Evolutionary conservation across 2,113 vertebrate genomes (phyloP), one percentile per base, ranked within the genome.

Genomic region (Piaya cayana): DNA sequence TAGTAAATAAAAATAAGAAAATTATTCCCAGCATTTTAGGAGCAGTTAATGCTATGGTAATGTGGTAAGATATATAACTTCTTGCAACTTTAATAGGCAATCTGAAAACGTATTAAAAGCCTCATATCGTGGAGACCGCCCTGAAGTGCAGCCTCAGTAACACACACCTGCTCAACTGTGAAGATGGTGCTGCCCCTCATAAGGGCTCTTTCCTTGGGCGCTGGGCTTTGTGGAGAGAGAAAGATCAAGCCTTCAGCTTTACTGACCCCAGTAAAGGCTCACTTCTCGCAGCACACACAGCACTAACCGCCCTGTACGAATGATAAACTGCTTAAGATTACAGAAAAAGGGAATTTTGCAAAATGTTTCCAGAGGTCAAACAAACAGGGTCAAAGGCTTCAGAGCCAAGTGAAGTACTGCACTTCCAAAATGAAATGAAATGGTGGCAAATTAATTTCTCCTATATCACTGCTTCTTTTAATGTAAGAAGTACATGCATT

Each of bases 21-120:
- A 27, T 67, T 27, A 79, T 65, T 88, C 59, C 36, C 53, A 39
- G 42, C 60, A 74, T 94, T 93, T 90, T 97, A 97, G 77, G 71
- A 96, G 94, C 89, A 92, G 85, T 84, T 92, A 92, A 87, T 12
- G 9, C 70, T 87, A 86, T 69, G 70, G 63, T 95, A 93, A 92
- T 68, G 77, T 87, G 78, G 60, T 74, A 84, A 92, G 67, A 94
- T 94, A 90, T 23, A 83, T 72, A 70, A 93, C 88, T 89, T 92
- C 92, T 72, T 95, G 92, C 92, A 95, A 93, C 69, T 82, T 92
- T 91, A 96, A 92, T 58, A 95, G 45, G 12, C 52, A 82, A 39
- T 86, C 82, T 93, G 90, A 78, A 34, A 5, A 49, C 5, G 11
- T 65, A 92, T 96, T 91, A 91, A 88, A 78, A 82, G 82, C 36